Evolutionary conservation across 1,140 invertebrate genomes (phyloP), one percentile per base, ranked within the genome.

Genomic region (Macrostomum lignano): DNA sequence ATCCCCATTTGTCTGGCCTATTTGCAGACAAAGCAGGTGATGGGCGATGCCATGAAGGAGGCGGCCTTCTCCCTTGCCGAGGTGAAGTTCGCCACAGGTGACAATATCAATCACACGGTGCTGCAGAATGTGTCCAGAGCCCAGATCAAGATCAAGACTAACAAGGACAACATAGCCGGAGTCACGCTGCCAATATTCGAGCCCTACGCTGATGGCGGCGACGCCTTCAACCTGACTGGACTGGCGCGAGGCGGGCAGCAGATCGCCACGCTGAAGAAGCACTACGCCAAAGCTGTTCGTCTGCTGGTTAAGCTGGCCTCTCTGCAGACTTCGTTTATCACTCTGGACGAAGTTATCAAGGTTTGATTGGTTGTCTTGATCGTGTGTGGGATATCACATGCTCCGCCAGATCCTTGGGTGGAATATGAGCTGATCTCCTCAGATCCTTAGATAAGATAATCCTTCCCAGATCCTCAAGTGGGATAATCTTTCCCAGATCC

Each of bases 41-140:
- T 98, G 88, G 88, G 88, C 34, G 84, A 94, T 51, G 79, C 96
- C 7, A 96, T 98, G 88, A 96, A 94, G 60, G 81, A 94, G 58
- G 88, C 91, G 35, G 75, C 84, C 2, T 98, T 98, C 61, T 96
- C 88, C 17, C 57, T 98, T 35, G 86, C 91, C 1, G 88, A 96
- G 63, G 86, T 86, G 11, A 96, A 96, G 60, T 98, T 98, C 58
- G 72, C 84, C 0, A 63, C 62, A 35, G 78, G 75, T 22, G 86
- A 84, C 43, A 88, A 98, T 47, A 88, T 98, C 50, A 93, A 88
- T 54, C 84, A 96, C 57, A 77, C 86, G 40, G 84, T 98, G n/a
- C 57, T 98, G 11, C 88, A 98, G 53, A 94, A 96, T 62, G 88
- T 98, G 0, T 86, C 76, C 28, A 91, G 91, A 57, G 86, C 91